Base-by-base conservation (phyloP, 1,140 invertebrate species). In the Brachionus angularis region DNA sequence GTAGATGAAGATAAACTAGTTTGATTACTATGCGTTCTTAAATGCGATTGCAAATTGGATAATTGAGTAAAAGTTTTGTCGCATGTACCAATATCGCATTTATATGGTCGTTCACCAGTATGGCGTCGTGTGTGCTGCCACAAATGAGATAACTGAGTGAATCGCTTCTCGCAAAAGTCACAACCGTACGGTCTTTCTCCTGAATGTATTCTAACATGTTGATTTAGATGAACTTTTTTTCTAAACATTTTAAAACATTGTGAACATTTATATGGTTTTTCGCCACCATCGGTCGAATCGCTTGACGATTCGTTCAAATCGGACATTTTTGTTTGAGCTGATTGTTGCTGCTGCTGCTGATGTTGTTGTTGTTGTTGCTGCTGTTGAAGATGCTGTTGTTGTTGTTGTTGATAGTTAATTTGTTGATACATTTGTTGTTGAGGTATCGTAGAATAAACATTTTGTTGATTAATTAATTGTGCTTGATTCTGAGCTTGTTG, bases 121-220 rank as follows among this genome's bases (percentile, higher is more conserved):
- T 84, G 83, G n/a, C 88, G 88, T 77, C 90, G 86, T 73, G 89
- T 84, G 84, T 79, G 89, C 85, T 85, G 91, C 86, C 81, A 87
- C 82, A 85, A 87, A 78, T 93, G 94, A 78, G 93, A 92, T 77
- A 93, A 92, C 21, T 91, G 85, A 61, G 91, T 93, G 79, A 96
- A 96, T 76, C 91, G 89, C 49, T 91, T 90, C 27, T 91, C 92
- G 79, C 93, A 96, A 78, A 91, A 89, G 76, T 94, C 93, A 74
- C 80, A 82, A 72, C 80, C 81, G 72, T 82, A 82, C 4, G 80
- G 80, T 44, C 78, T 62, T 73, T 77, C 74, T 27, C 80, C 80
- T 53, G 50, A 71, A 72, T 80, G 79, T 39, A 78, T 75, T 8
- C 75, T 58, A 10, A 67, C 64, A 61, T 77, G 76, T 12, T 72